Evolutionary conservation across 2,888 invertebrate species (phyloP), one percentile per base, ranked within the genome.

Genomic region (Octodonta nipae): DNA sequence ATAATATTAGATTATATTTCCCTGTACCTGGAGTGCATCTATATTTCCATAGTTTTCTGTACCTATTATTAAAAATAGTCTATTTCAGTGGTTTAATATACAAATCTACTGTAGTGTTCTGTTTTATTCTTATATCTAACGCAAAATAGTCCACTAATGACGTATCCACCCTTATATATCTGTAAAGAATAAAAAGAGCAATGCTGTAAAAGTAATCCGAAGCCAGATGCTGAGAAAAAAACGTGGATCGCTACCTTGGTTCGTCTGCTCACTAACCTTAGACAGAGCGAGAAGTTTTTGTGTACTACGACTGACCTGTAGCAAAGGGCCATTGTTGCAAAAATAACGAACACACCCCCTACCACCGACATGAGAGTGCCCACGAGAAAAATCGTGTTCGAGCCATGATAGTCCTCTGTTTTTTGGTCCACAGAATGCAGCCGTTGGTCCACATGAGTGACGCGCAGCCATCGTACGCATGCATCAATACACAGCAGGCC

Each of bases 301-400:
- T 88, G 86, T 80, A 88, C 87, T 83, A 87, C 87, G 78, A 87
- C 87, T 86, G 87, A 88, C 87, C 89, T 87, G 86, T 91, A 91
- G 85, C 91, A 91, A 77, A 91, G 84, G 75, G 91, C 91, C 84
- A 91, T 84, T 77, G 88, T 82, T 75, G 91, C 88, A 81, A 91
- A 91, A 76, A 88, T 79, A 75, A 91, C 80, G 82, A 91, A 91
- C 77, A 91, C 91, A 78, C 89, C 88, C 80, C 89, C 91, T 79
- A 91, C 89, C 78, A 89, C 88, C 75, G 88, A 88, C 81, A 91
- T 89, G 77, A 91, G 86, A 73, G 87, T 85, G 76, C 81, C 85
- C 72, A 91, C 91, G 77, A 91, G 82, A 79, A 86, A 86, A 72
- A 87, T 85, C 74, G 88, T 89, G 78, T 88, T 88, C 71, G 87